phyloP scores from a whole-genome alignment of 2,797 vertebrate species.

The Ispidina picta region DNA sequence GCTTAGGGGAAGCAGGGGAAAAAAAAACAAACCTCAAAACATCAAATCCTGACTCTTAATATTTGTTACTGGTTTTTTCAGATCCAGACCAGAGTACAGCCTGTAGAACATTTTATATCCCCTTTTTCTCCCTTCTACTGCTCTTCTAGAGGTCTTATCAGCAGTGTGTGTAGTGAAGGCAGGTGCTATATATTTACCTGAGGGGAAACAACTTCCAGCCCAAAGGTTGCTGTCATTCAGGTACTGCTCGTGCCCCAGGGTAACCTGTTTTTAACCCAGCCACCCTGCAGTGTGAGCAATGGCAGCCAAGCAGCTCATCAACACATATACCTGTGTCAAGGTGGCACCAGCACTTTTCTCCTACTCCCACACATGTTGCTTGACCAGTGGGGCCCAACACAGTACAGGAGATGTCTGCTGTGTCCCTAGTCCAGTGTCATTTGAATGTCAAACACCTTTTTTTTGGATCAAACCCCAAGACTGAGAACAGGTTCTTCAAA shows the following conservation, averaged over 20 bases:
- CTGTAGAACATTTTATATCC: not conserved
- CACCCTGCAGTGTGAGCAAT: not conserved
- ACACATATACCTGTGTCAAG: accelerated
- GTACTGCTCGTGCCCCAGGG: not conserved
- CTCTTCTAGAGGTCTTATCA: not conserved
- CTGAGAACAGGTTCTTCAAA: not conserved
- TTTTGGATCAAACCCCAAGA: not conserved
- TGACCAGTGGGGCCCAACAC: not conserved
- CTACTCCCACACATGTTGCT: not conserved
- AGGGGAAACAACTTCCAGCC: not conserved
- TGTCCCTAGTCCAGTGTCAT: not conserved
- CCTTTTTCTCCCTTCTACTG: not conserved
- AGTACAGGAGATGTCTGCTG: not conserved
- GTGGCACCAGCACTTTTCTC: not conserved
- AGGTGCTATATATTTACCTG: not conserved
- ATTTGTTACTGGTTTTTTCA: not conserved
- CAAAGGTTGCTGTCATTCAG: not conserved
- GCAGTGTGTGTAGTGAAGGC: not conserved
- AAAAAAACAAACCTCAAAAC: not conserved
- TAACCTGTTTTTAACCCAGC: not conserved
- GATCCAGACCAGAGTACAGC: not conserved
- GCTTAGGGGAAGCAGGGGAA: not conserved
- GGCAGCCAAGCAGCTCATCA: not conserved
- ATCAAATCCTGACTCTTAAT: not conserved
- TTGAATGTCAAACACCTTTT: not conserved